Evolutionary conservation across 2,113 vertebrate species (phyloP).

Genomic region (Hippocampus zosterae): DNA sequence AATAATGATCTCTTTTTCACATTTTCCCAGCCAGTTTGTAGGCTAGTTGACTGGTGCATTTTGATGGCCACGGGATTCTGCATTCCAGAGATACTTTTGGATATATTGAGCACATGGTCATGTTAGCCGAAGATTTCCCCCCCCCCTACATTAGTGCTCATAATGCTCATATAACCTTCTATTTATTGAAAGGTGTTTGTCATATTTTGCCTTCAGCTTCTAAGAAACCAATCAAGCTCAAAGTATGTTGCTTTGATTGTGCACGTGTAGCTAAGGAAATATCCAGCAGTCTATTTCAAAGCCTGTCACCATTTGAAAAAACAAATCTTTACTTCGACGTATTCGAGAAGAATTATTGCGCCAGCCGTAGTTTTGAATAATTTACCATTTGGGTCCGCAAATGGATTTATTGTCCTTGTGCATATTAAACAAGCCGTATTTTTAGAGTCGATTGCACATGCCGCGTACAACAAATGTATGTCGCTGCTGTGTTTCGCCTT

Average conservation of each 20-base stretch:
- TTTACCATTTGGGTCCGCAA: conserved; percentile 5
- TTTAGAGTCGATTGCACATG: conserved; percentile 7
- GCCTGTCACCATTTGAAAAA: not conserved
- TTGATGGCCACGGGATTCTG: conserved; percentile 48
- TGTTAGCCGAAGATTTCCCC: conserved; percentile 22
- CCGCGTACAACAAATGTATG: conserved; percentile 13
- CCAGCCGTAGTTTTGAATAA: conserved; percentile 8
- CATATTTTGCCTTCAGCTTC: no score
- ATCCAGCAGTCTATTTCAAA: not conserved
- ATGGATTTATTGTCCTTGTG: conserved; percentile 6
- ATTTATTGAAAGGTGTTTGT: no score
- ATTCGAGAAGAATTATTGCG: not conserved
- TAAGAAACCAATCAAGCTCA: no score
- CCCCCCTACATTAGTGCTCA: conserved; percentile 1
- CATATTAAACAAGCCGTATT: conserved; percentile 13
- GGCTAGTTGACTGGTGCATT: conserved; percentile 53
- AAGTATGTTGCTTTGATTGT: not conserved
- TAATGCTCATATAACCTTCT: not conserved
- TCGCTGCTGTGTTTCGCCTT: conserved; percentile 10
- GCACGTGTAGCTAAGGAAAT: not conserved
- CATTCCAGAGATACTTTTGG: conserved; percentile 32
- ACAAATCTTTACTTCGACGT: not conserved
- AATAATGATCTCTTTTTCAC: conserved; percentile 56
- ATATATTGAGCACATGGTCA: conserved; percentile 31
- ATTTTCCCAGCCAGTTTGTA: conserved; percentile 45